A percentile compares a stretch with the other conserved stretches of the same genome.
Evolutionary conservation across 2,113 vertebrate genomes (phyloP).

Genomic region (Spea multiplicata): DNA sequence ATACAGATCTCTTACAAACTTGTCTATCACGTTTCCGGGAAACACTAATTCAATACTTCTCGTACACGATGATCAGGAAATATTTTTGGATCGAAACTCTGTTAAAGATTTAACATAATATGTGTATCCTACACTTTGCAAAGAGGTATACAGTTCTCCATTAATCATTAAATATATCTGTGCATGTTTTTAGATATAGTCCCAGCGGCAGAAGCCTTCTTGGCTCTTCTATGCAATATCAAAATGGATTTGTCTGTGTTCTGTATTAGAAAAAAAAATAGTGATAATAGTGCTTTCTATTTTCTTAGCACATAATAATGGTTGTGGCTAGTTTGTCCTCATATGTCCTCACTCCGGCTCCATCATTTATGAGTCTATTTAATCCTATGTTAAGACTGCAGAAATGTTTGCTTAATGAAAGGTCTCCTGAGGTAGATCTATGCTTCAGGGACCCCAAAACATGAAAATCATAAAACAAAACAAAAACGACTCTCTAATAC

Average conservation of each 20-base stretch:
- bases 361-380: no score
- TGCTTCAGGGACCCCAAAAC: no score
- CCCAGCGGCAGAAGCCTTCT: not conserved
- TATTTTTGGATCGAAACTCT: not conserved
- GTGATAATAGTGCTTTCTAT: not conserved
- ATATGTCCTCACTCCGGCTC: not conserved
- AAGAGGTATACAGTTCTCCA: not conserved
- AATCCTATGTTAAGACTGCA: no score
- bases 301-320: not conserved
- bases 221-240: not conserved
- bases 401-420: no score
- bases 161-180: not conserved
- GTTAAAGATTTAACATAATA: not conserved
- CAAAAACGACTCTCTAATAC: no score
- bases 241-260: not conserved
- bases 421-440: no score
- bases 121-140: not conserved
- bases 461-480: no score
- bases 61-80: not conserved
- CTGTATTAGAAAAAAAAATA: not conserved
- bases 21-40: not conserved
- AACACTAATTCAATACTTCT: not conserved
- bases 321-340: not conserved
- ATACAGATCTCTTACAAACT: not conserved
- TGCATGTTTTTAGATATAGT: not conserved